Percentiles rank a stretch among this genome's conserved stretches.
phyloP scores from a whole-genome alignment of 2,113 vertebrate species.

The Platichthys flesus region DNA sequence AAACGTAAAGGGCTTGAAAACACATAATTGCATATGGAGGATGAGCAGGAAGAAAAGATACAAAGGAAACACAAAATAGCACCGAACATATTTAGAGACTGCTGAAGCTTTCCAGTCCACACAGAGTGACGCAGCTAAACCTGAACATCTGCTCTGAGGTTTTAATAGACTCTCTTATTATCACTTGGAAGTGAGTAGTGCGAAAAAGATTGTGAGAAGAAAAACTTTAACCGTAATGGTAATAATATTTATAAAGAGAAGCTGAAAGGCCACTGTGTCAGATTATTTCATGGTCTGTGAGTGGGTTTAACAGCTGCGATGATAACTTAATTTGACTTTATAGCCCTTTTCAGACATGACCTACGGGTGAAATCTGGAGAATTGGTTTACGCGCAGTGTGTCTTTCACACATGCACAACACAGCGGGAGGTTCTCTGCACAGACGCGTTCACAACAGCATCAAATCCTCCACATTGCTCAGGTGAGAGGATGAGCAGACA shows the following conservation, averaged over 20 bases:
- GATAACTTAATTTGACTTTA: no score
- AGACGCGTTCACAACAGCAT: no score
- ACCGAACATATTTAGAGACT: constrained; percentile 3
- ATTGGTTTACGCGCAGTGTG: no score
- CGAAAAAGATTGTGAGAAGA: constrained; percentile 21
- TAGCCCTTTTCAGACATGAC: no score
- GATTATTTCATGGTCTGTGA: constrained; percentile 1
- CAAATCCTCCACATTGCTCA: no score
- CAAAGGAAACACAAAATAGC: constrained; percentile 8
- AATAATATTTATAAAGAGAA: constrained; percentile 25
- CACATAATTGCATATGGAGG: constrained; percentile 34
- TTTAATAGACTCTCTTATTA: constrained; percentile 13
- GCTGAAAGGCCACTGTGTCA: background rate
- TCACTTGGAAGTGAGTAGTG: background rate
- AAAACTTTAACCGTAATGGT: constrained; percentile 5
- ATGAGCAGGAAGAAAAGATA: constrained; percentile 21
- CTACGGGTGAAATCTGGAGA: no score
- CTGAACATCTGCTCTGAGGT: constrained; percentile 12
- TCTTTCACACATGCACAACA: no score
- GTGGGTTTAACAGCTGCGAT: background rate
- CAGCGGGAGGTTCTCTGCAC: no score
- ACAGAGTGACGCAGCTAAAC: constrained; percentile 12
- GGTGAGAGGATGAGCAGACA: no score
- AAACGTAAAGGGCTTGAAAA: constrained; percentile 26
- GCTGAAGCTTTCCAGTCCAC: background rate